These are phyloP conservation scores for Batillaria attramentaria DNA, from an alignment of 1,140 invertebrate species.

Conservation along the genomic window DNA sequence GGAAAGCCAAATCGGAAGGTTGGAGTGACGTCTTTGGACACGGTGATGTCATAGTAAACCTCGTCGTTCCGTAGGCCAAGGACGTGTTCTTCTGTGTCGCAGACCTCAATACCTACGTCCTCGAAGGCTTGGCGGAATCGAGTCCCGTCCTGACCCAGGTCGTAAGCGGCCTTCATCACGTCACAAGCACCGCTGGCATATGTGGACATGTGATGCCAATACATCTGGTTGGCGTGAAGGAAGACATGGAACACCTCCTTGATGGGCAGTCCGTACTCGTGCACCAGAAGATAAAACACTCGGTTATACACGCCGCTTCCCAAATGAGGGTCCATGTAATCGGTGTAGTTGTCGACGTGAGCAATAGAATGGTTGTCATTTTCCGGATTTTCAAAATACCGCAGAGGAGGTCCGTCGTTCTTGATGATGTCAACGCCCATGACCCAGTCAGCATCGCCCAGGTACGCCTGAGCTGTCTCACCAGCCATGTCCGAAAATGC, in stretches of 20 bases:
- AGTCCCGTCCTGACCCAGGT: slow-evolving; percentile 36
- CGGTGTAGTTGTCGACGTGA: slow-evolving; percentile 39
- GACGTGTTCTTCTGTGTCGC: slow-evolving; percentile 35
- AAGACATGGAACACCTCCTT: slow-evolving; percentile 45
- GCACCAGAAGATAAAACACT: slow-evolving; percentile 40
- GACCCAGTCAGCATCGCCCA: slow-evolving; percentile 31
- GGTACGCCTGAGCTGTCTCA: slow-evolving; percentile 40
- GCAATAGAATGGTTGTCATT: slow-evolving; percentile 45
- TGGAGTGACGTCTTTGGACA: slow-evolving; percentile 18
- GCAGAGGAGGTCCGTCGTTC: slow-evolving; percentile 9
- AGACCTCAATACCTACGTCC: slow-evolving; percentile 42
- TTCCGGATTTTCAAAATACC: slow-evolving; percentile 39
- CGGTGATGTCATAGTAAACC: slow-evolving; percentile 15
- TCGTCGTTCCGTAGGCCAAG: slow-evolving; percentile 24
- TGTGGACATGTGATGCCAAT: slow-evolving; percentile 45
- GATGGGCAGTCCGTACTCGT: slow-evolving; percentile 26
- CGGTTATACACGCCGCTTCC: slow-evolving; percentile 52
- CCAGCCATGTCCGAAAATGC: slow-evolving; percentile 59
- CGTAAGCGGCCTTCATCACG: slow-evolving; percentile 52
- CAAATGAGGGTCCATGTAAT: slow-evolving; percentile 42
- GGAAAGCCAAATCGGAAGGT: slow-evolving; percentile 16
- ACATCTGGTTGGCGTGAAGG: slow-evolving; percentile 51
- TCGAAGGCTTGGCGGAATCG: slow-evolving; percentile 30
- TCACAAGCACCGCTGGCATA: slow-evolving; percentile 50
- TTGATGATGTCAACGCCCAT: slow-evolving; percentile 35